Evolutionary conservation across 2,888 invertebrate genomes (phyloP).

Genomic region (Blastobasis lacticolella): DNA sequence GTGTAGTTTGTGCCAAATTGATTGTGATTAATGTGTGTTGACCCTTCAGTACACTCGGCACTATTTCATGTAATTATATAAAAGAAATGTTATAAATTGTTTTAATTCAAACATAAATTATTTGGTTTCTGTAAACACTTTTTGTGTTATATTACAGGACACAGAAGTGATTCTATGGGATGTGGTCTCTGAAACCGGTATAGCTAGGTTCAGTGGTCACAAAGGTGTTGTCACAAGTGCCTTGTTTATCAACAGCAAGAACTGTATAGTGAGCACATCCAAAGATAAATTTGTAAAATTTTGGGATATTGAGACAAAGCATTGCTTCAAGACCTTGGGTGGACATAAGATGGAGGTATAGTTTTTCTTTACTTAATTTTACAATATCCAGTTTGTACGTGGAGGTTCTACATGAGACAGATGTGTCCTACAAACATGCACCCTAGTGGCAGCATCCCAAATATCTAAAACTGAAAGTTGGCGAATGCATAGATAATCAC

Average conservation of each 20-base stretch:
- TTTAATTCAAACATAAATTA: background rate
- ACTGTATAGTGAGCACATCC: slow-evolving; percentile 85
- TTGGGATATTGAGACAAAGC: slow-evolving; percentile 96
- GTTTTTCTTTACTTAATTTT: background rate
- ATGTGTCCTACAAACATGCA: no score
- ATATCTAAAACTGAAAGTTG: no score
- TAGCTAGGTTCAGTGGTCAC: slow-evolving; percentile 92
- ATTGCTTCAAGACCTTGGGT: slow-evolving; percentile 95
- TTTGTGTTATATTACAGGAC: slow-evolving; percentile 75
- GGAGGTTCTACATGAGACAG: no score
- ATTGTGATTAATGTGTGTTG: no score
- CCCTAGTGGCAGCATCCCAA: no score
- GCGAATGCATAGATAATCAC: no score
- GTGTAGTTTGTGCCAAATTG: no score
- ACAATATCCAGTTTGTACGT: no score
- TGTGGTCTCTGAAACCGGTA: slow-evolving; percentile 91
- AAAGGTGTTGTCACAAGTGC: slow-evolving; percentile 91
- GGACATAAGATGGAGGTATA: slow-evolving; percentile 88
- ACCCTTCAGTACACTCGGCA: no score
- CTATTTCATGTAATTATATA: no score
- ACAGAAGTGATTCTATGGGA: slow-evolving; percentile 97
- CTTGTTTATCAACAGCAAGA: slow-evolving; percentile 80
- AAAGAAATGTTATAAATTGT: background rate
- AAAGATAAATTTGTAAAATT: slow-evolving; percentile 97
- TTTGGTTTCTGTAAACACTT: background rate